Percentiles rank a stretch among this genome's conserved stretches.
phyloP scores from a whole-genome alignment of 2,888 invertebrate species.

The Caenorhabditis uteleia region DNA sequence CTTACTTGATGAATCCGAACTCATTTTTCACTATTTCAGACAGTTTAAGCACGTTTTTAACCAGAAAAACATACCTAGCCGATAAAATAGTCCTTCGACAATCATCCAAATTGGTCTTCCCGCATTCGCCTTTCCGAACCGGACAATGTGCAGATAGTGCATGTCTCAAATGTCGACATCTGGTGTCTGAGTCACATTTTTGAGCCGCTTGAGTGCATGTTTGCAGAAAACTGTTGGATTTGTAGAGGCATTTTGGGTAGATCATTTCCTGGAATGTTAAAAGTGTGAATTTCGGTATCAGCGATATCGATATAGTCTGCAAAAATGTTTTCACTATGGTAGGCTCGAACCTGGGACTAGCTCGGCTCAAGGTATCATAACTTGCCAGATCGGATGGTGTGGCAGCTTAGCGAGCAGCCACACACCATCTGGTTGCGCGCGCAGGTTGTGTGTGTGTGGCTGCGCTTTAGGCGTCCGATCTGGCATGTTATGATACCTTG shows the following conservation, averaged over 20 bases:
- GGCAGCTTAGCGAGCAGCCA: too few species aligned
- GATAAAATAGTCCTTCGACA: slow-evolving; percentile 40
- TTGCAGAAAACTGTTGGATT: slow-evolving; percentile 20
- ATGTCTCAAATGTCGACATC: slow-evolving; percentile 46
- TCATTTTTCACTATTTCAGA: too few species aligned
- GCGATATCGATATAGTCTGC: too few species aligned
- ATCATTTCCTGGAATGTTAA: slow-evolving; percentile 55
- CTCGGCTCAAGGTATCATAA: too few species aligned
- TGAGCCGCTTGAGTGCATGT: slow-evolving; percentile 53
- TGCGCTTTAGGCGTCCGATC: too few species aligned
- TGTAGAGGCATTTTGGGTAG: slow-evolving; percentile 63
- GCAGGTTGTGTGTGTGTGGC: too few species aligned
- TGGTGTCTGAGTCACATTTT: slow-evolving; percentile 49
- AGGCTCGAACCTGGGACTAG: too few species aligned
- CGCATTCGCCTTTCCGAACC: slow-evolving; percentile 41
- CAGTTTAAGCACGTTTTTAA: background rate
- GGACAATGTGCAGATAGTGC: slow-evolving; percentile 34
- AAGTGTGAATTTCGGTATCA: background rate
- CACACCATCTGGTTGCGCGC: too few species aligned
- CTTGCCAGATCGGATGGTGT: too few species aligned
- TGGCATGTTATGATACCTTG: too few species aligned
- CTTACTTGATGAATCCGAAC: too few species aligned
- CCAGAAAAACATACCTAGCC: slow-evolving; percentile 45
- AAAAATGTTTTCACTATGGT: too few species aligned
- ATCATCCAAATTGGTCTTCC: slow-evolving; percentile 28